Conservation (phyloP, 2,113 vertebrate species). For the Hippocampus zosterae region DNA sequence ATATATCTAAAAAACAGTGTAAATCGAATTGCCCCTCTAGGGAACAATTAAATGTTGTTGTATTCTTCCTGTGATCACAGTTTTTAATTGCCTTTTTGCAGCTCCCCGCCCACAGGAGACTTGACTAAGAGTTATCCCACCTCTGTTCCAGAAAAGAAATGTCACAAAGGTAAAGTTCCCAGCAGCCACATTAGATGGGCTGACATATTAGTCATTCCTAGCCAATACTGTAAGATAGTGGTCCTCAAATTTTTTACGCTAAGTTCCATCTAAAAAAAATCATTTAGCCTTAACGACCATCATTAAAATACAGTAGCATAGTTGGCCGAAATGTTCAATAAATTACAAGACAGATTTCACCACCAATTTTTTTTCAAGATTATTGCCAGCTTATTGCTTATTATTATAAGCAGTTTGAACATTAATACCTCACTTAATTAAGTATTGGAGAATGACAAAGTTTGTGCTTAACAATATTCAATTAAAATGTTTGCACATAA, state of each 20-base stretch:
- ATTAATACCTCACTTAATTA: no score
- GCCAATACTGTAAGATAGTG: not conserved
- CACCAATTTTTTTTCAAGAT: no score
- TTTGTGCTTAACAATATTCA: no score
- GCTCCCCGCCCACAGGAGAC: not conserved
- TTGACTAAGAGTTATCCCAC: not conserved
- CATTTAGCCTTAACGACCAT: not conserved
- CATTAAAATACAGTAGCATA: not conserved
- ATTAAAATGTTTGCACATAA: no score
- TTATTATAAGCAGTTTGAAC: no score
- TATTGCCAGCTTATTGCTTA: no score
- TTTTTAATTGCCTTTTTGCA: slow-evolving; percentile 10
- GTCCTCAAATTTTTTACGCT: not conserved
- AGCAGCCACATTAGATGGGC: not conserved
- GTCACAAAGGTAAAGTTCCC: slow-evolving; percentile 62
- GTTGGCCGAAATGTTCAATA: not conserved
- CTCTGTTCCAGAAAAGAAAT: slow-evolving; percentile 24
- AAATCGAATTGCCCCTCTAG: not conserved
- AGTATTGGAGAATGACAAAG: no score
- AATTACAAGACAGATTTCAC: no score
- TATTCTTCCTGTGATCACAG: not conserved
- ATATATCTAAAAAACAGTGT: slow-evolving; percentile 1
- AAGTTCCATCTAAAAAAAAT: not conserved
- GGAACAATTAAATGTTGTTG: not conserved
- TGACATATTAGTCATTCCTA: not conserved